Base-by-base conservation (phyloP, 2,113 vertebrate species). In the Heterochromis multidens region DNA sequence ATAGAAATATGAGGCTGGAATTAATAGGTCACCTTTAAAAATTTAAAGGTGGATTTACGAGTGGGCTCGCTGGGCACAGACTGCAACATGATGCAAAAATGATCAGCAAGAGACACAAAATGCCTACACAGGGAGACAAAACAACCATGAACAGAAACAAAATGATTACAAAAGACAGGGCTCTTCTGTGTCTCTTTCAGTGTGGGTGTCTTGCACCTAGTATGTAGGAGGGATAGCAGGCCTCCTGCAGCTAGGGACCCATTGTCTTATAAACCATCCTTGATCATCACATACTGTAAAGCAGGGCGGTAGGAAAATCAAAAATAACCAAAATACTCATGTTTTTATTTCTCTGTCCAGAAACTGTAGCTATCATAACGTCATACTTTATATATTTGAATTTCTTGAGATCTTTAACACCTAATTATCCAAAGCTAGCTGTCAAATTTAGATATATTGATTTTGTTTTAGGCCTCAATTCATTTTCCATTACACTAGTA, bases 381-480 rank as follows among this genome's bases (percentile, higher is more conserved):
- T 52, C 10, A 52, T 31, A 21, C n/a, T 27, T 31, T 52, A 74
- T 52, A 74, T 16, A 81, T 79, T 25, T 37, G 2, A 46, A 77
- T 67, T 49, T 76, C 46, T 72, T 37, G 13, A 77, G 29, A 43
- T 43, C 3, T 8, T 72, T 59, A 74, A 21, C 60, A 81, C 37
- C 79, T 70, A 54, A 74, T 77, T 56, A 80, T 25, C 27, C 62
- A 40, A 81, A 43, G 29, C 37, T 21, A 43, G 43, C 84, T n/a
- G 29, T 59, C 33, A 86, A 54, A 37, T 80, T 88, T 59, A 37
- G 23, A 82, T 23, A 6, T 59, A 85, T 52, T 81, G 58, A 62
- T 77, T 81, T 63, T 46, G n/a, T 74, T 81, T n/a, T 82, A 43
- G 84, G 78, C 61, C 80, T 76, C 78, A 82, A 10, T 72, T 76